Base-by-base conservation (phyloP, 2,113 vertebrate genomes). In the Merops nubicus region DNA sequence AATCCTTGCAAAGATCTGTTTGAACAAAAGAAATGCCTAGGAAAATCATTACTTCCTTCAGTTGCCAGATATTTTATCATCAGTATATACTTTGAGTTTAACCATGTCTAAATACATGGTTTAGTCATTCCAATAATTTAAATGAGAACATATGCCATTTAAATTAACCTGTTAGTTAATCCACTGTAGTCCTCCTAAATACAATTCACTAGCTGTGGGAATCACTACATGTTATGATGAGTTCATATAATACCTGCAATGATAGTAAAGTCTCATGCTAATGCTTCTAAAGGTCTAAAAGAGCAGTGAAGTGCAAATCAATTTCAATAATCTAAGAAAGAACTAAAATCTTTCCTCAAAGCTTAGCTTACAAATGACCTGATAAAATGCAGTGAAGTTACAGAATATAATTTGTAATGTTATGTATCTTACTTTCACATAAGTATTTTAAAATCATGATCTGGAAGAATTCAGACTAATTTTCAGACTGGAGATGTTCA, bases 1-100 rank as follows among this genome's bases (percentile, higher is more conserved):
- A 64, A 60, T 68, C 20, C 20, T 88, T 75, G 6, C 51, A 95
- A 69, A 93, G 28, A 54, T 89, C 31, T 76, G 7, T 38, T 91
- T 92, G 96, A 88, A 64, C 81, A 94, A 94, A 91, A 91, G 33
- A 92, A 94, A 85, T 59, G 15, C 34, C 76, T 91, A 87, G 74
- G 74, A 91, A 96, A 96, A 88, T 80, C 20, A 43, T 75, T 92
- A 15, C 28, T 90, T 75, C 47, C 22, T n/a, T 34, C 45, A 57
- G 63, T 84, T 96, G 60, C 43, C 45, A 89, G 47, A 38, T 73
- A 28, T 2, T 65, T 89, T 74, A 53, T 56, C 34, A 69, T 85
- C 59, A 82, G 23, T 73, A 70, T 9, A 12, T 91, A 34, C 87
- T 96, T 94, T 85, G 51, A 90, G 54, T 88, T 94, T 91, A 96